phyloP scores from a whole-genome alignment of 2,888 invertebrate species.

The Miltochrista miniata region DNA sequence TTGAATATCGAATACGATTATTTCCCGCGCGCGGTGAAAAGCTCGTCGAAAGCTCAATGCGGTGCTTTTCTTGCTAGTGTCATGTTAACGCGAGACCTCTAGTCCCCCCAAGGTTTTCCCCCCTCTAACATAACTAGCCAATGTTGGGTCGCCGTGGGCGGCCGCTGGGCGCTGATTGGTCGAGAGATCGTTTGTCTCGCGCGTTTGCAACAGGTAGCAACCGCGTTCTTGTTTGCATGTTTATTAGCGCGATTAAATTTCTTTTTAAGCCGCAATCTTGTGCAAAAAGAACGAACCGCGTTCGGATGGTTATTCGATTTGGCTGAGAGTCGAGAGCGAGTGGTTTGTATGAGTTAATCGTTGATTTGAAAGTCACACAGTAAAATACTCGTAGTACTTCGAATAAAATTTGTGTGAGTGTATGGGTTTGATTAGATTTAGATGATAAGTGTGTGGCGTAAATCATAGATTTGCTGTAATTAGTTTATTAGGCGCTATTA shows the following conservation, averaged over 20 bases:
- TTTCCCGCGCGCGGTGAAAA: slow-evolving; percentile 73
- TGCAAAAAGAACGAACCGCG: slow-evolving; percentile 59
- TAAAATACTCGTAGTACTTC: neutral
- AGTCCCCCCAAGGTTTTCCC: slow-evolving; percentile 51
- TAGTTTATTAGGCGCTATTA: no score
- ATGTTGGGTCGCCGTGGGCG: slow-evolving; percentile 73
- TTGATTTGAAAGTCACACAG: slow-evolving; percentile 17
- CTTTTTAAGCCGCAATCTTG: slow-evolving; percentile 74
- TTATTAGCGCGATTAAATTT: slow-evolving; percentile 81
- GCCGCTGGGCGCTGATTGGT: slow-evolving; percentile 73
- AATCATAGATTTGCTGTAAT: no score
- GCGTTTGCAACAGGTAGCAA: slow-evolving; percentile 83
- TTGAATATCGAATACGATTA: slow-evolving; percentile 35
- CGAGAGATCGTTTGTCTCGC: slow-evolving; percentile 66
- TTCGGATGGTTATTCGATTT: slow-evolving; percentile 64
- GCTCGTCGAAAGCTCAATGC: slow-evolving; percentile 81
- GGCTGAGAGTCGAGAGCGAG: slow-evolving; percentile 19
- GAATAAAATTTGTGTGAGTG: no score
- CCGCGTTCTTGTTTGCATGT: slow-evolving; percentile 79
- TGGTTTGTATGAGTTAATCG: slow-evolving; percentile 42
- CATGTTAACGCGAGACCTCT: slow-evolving; percentile 67
- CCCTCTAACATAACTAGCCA: slow-evolving; percentile 57
- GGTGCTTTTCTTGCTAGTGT: slow-evolving; percentile 79
- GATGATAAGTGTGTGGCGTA: no score
- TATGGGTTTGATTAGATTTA: no score